Percentiles rank a stretch among this genome's conserved stretches.
Conservation (phyloP, 2,888 invertebrate species). For the Coenonympha glycerion region DNA sequence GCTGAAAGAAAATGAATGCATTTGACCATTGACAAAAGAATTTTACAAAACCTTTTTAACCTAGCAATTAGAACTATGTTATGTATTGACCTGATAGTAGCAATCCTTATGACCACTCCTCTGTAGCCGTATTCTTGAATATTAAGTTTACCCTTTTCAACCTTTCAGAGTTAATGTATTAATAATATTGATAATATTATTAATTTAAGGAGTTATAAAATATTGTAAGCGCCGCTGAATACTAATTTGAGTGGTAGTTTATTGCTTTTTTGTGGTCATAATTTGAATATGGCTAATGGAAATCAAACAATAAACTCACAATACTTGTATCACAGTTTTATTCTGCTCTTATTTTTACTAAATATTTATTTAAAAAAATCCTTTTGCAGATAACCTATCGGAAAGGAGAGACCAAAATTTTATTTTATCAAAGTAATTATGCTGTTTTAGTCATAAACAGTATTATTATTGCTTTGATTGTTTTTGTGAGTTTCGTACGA, state of each 20-base stretch:
- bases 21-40: too few relatives aligned
- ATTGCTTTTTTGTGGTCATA: background rate
- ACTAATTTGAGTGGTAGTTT: background rate
- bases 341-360: background rate
- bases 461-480: too few relatives aligned
- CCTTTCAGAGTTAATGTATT: constrained; percentile 1
- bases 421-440: background rate
- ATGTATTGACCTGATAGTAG: background rate
- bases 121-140: too few relatives aligned
- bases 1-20: too few relatives aligned
- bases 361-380: background rate
- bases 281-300: constrained; percentile 3
- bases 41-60: too few relatives aligned
- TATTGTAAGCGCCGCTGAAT: background rate
- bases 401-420: background rate
- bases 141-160: background rate
- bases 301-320: background rate
- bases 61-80: too few relatives aligned
- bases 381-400: background rate
- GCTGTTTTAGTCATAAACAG: too few relatives aligned
- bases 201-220: background rate
- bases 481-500: too few relatives aligned
- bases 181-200: background rate
- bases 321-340: background rate
- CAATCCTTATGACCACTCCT: too few relatives aligned